Evolutionary conservation across 30 jellyfish, hydroid and myxozoan species (phyloP), one percentile per base, ranked within the genome.

Genomic region (Hydractinia symbiolongicarpus): DNA sequence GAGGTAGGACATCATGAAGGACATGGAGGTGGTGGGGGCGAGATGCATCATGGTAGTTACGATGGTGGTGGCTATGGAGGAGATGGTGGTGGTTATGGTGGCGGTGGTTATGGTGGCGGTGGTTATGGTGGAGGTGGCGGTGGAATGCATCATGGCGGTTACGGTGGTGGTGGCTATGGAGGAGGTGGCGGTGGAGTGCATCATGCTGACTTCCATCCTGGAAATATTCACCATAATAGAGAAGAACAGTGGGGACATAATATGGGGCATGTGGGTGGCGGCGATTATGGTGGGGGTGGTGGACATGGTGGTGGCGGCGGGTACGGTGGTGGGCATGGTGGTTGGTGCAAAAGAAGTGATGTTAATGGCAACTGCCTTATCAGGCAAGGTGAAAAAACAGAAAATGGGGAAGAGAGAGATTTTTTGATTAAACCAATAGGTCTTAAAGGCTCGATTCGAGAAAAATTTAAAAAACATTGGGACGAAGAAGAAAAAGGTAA

Each of bases 401-500:
- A 14, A 9, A 8, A 10, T 6, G 60, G 80, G 69, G 60, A 71
- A 71, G 80, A 13, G 13, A 50, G 80, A 71, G 60, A 71, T 20
- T 71, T 71, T 19, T 13, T 64, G 7, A n/a, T 71, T 7, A 30
- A 50, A 20, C 80, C 80, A 71, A 15, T 71, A 30, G 51, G 60
- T 71, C 50, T 71, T 4, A 53, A 71, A n/a, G 80, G 80, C 9
- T 71, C 80, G 13, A 71, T 71, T n/a, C 15, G 56, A 71, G 53
- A 71, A 19, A 20, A 30, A 15, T 71, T 20, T 50, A 11, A 71
- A 15, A 71, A 71, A 15, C 80, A 71, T 71, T 71, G 80, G 80
- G 53, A 71, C n/a, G 80, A 71, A 19, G 80, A 71, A 9, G 80
- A 71, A 71, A 50, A 71, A 4, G 80, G 80, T 71, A 71, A 71